Percentiles rank a stretch among this genome's conserved stretches.
These are phyloP conservation scores for Mechanitis messenoides DNA, from an alignment of 2,888 invertebrate genomes.

Conservation along the genomic window DNA sequence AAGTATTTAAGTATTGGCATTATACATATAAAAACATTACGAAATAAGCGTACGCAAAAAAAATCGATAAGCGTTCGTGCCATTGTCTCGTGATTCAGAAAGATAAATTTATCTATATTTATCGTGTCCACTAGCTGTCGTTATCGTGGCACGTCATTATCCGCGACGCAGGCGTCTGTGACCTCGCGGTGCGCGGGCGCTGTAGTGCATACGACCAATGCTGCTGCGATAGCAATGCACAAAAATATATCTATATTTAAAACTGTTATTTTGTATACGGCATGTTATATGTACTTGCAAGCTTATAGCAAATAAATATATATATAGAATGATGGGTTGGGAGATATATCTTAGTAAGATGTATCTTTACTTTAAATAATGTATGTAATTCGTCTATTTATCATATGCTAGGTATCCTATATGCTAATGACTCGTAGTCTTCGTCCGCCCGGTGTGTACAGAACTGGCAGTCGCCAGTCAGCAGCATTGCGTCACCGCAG, in stretches of 20 bases:
- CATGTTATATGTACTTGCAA: too few relatives aligned
- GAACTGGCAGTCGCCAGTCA: constrained; percentile 15
- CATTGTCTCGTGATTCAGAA: background rate
- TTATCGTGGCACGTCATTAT: constrained; percentile 23
- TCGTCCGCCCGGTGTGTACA: constrained; percentile 12
- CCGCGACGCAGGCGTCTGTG: constrained; percentile 31
- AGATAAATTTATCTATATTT: constrained; percentile 6
- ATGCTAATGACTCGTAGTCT: background rate
- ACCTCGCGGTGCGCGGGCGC: constrained; percentile 39
- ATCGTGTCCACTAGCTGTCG: constrained; percentile 2
- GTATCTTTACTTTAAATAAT: too few relatives aligned
- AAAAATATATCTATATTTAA: constrained; percentile 16
- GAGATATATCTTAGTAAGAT: too few relatives aligned
- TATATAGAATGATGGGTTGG: too few relatives aligned
- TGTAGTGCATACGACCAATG: constrained; percentile 20
- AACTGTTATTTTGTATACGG: too few relatives aligned
- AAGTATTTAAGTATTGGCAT: too few relatives aligned
- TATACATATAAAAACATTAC: background rate
- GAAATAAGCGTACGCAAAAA: background rate
- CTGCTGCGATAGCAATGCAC: constrained; percentile 19
- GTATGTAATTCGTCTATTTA: too few relatives aligned
- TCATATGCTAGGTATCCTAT: too few relatives aligned
- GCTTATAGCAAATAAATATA: too few relatives aligned
- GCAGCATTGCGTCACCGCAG: constrained; percentile 49
- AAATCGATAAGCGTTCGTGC: background rate